These are phyloP conservation scores for Arbacia lixula DNA, from an alignment of 53 echinoderm and acorn worm species.

Conservation along the genomic window DNA sequence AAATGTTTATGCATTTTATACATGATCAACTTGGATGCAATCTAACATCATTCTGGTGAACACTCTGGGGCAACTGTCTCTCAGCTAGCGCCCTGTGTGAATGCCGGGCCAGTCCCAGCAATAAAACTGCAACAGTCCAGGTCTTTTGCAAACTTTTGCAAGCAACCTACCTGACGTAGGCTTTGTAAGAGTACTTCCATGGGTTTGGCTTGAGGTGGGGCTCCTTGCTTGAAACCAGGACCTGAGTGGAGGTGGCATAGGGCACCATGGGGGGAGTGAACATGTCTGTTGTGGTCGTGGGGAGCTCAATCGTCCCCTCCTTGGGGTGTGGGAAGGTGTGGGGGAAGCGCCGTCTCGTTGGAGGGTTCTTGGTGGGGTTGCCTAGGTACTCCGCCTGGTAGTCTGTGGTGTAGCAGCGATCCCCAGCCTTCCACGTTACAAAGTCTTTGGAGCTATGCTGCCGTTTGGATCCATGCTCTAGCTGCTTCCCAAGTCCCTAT, in stretches of 20 bases:
- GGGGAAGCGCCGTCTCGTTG: constrained; percentile 83
- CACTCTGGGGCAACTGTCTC: too few species aligned
- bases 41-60: too few species aligned
- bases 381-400: constrained; percentile 74
- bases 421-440: constrained; percentile 78
- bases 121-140: too few species aligned
- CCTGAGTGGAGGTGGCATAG: constrained; percentile 82
- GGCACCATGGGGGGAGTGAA: constrained; percentile 82
- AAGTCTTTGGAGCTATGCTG: constrained; percentile 84
- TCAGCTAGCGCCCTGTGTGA: too few species aligned
- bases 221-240: constrained; percentile 92
- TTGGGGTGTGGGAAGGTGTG: constrained; percentile 69
- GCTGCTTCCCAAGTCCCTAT: constrained; percentile 85
- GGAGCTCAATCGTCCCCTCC: constrained; percentile 69
- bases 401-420: constrained; percentile 66
- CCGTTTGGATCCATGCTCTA: constrained; percentile 68
- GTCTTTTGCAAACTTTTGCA: too few species aligned
- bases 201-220: constrained; percentile 96
- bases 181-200: constrained; percentile 97
- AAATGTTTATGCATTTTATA: too few species aligned
- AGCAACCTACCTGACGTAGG: constrained; percentile 45
- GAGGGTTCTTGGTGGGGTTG: constrained; percentile 77
- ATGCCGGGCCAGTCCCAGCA: too few species aligned
- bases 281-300: constrained; percentile 87
- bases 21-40: too few species aligned